Conservation (phyloP, 1,140 invertebrate species). For the Dermatophagoides farinae region DNA sequence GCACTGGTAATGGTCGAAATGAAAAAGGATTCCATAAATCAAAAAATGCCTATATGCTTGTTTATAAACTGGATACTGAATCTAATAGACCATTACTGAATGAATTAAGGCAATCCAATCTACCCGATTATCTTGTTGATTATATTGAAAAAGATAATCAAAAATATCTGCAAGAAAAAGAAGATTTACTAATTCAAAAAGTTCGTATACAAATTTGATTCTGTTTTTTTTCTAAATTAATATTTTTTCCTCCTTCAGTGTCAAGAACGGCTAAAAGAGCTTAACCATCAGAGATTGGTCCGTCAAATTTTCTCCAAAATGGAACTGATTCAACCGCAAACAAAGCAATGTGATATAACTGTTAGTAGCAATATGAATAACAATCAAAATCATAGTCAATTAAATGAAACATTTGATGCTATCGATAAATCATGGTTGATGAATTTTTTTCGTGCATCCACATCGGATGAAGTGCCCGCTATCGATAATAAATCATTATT, state of each 20-base stretch:
- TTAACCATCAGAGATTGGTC: background rate
- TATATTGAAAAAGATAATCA: slow-evolving; percentile 28
- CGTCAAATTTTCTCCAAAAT: background rate
- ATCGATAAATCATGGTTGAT: slow-evolving; percentile 14
- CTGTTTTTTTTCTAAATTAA: background rate
- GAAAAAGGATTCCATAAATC: slow-evolving; percentile 28
- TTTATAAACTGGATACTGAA: slow-evolving; percentile 29
- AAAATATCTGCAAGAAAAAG: slow-evolving; percentile 27
- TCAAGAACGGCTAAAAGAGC: background rate
- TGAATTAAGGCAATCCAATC: slow-evolving; percentile 16
- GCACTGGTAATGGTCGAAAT: slow-evolving; percentile 3
- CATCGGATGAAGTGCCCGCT: slow-evolving; percentile 21
- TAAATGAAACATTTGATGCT: slow-evolving; percentile 3
- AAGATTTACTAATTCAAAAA: slow-evolving; percentile 23
- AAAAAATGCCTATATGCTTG: slow-evolving; percentile 43
- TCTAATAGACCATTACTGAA: slow-evolving; percentile 9
- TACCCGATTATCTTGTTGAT: slow-evolving; percentile 21
- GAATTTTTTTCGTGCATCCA: slow-evolving; percentile 19
- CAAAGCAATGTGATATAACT: background rate
- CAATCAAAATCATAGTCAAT: background rate
- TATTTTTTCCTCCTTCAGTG: background rate
- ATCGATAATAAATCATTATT: slow-evolving; percentile 15
- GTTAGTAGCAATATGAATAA: background rate
- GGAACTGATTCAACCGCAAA: background rate
- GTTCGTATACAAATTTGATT: slow-evolving; percentile 18